These are phyloP conservation scores for Brachypodius melanocephalos DNA, from an alignment of 2,113 vertebrate genomes.

Conservation along the genomic window DNA sequence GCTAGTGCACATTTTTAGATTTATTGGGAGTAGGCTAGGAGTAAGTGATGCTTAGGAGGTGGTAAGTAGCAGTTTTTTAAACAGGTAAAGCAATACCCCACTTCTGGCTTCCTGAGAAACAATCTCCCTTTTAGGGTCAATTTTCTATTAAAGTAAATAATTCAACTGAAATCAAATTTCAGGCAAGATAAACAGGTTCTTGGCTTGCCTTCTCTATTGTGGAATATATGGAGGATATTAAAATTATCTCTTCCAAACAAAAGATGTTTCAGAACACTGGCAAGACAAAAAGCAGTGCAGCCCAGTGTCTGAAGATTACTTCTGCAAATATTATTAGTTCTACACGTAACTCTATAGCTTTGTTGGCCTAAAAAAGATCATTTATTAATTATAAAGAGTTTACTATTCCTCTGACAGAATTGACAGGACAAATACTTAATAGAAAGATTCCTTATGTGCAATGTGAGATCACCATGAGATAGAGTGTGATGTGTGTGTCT, in stretches of 20 bases:
- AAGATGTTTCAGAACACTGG: not conserved
- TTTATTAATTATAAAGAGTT: not conserved
- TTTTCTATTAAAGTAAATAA: constrained; percentile 6
- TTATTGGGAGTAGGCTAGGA: not conserved
- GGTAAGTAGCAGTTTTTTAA: not conserved
- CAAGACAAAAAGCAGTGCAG: not conserved
- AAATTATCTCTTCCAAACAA: not conserved
- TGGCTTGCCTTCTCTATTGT: not conserved
- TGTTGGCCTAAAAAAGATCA: not conserved
- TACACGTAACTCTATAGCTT: not conserved
- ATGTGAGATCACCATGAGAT: not conserved
- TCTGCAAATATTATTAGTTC: not conserved
- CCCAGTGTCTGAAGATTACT: not conserved
- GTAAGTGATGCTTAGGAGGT: not conserved
- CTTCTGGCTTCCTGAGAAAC: not conserved
- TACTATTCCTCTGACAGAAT: not conserved
- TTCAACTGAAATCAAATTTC: not conserved
- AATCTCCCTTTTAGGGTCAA: not conserved
- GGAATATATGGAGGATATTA: not conserved
- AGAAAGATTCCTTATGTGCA: not conserved
- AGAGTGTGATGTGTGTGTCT: not conserved
- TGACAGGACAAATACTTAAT: not conserved
- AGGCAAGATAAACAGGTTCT: not conserved
- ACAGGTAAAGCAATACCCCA: not conserved
- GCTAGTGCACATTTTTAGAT: not conserved